Evolutionary conservation across 2,113 vertebrate genomes (phyloP), one percentile per base, ranked within the genome.

Genomic region (Oostethus manadensis): DNA sequence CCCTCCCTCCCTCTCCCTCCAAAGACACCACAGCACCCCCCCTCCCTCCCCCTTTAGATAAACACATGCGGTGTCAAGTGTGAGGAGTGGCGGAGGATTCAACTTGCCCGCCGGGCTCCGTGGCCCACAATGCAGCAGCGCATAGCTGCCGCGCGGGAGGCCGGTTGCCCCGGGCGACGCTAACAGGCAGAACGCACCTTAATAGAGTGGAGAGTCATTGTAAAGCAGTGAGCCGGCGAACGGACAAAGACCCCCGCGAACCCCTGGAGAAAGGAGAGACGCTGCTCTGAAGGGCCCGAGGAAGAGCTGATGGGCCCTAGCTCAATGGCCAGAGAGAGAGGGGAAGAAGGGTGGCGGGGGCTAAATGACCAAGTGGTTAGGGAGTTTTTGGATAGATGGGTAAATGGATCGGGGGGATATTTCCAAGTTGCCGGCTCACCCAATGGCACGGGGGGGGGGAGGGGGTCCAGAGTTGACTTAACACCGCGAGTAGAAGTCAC

Each of bases 111-210:
- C 91, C 90, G 84, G 90, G 92, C 87, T 38, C 90, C 66, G 51
- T n/a, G 72, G 85, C 91, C 93, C 88, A 88, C 91, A 92, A 92
- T 94, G 92, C 93, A 90, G 89, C 78, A 80, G 88, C 82, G 89
- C 94, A 94, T 97, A 95, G 92, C 92, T 93, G 90, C 92, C 93
- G 93, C 94, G 93, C 93, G 93, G 94, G 93, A 92, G 92, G 93
- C 92, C 88, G 82, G 96, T 97, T 96, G 93, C 96, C 95, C 93
- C 10, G 85, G 92, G 93, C 91, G 90, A 98, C 94, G 89, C 93
- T 98, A 97, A 97, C 96, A 97, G 94, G 95, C 96, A 97, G 94
- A 98, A 97, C 94, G 94, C 91, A 93, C 93, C 94, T 98, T 98
- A 97, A 98, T 97, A 97, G 96, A 97, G 94, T 98, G 93, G 92